A percentile compares a stretch with the other conserved stretches of the same genome.
These are phyloP conservation scores for Heterodera filipjevi DNA, from an alignment of 2,888 invertebrate species.

Conservation along the genomic window DNA sequence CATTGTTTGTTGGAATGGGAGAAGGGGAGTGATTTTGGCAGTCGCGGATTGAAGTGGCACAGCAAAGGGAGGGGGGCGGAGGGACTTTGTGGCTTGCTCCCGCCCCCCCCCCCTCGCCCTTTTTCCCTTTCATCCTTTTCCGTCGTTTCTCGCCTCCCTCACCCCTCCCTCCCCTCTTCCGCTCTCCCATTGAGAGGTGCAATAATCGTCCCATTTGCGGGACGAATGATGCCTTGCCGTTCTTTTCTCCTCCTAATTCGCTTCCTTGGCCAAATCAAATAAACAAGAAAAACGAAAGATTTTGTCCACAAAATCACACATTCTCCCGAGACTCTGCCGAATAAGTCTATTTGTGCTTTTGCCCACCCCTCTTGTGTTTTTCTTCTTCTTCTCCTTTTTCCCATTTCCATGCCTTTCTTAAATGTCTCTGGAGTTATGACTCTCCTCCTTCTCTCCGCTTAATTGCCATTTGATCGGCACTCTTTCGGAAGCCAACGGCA, in stretches of 20 bases:
- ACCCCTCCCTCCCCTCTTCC: background rate
- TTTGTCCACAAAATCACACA: conserved; percentile 5
- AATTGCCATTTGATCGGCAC: background rate
- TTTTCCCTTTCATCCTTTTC: no score
- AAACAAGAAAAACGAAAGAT: background rate
- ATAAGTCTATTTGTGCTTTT: background rate
- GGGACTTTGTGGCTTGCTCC: background rate
- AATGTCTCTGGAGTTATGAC: background rate
- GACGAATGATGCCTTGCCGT: background rate
- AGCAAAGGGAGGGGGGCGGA: background rate
- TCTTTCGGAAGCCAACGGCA: background rate
- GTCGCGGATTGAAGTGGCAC: background rate
- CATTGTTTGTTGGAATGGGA: background rate
- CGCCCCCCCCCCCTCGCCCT: background rate
- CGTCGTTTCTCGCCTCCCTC: background rate
- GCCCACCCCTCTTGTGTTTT: background rate
- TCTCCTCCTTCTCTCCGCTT: background rate
- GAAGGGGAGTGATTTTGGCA: background rate
- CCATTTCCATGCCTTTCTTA: background rate
- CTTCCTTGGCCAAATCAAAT: background rate
- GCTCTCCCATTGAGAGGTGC: background rate
- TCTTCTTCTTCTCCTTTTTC: background rate
- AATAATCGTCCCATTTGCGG: conserved; percentile 10
- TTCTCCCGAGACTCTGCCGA: background rate
- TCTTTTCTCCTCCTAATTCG: background rate